Evolutionary conservation across 1,140 invertebrate genomes (phyloP), one percentile per base, ranked within the genome.

Genomic region (Drosophila aff.): DNA sequence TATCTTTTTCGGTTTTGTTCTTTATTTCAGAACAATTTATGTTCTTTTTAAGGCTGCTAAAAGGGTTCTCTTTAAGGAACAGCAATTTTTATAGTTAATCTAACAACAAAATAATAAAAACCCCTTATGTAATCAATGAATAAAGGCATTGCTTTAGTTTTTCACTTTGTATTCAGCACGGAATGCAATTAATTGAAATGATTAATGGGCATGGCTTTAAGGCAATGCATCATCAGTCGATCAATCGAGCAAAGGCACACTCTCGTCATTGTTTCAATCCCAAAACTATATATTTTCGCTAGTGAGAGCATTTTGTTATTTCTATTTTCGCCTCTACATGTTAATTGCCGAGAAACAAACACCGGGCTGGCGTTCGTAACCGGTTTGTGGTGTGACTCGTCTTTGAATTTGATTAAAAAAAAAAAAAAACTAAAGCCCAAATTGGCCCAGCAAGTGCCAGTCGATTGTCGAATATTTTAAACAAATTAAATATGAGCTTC

Each of bases 221-320:
- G 16, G 16, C n/a, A 67, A 10, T 50, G 28, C 46, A 36, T 64
- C 33, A 31, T 33, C 11, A 8, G 28, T 53, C 31, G 21, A 36
- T 36, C 36, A 49, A 67, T 67, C 60, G 36, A 52, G 33, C 61
- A 50, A 8, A 0, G 10, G 28, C 47, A 52, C 50, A 55, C 33
- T 10, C 52, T 57, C 36, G 15, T 71, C 31, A 71, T 55, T 66
- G 50, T 49, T 40, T 16, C 18, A 49, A 58, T 33, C 10, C 33
- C 28, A 40, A 49, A 46, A 59, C 55, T 68, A 46, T 62, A 52
- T 36, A 23, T 47, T 41, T 23, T 55, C n/a, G 62, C 36, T 44
- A 28, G 44, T 81, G 79, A 76, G 79, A 55, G 81, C 64, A 81
- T 81, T 76, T 40, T 46, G 53, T 64, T 81, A 81, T 81, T 81